Conservation (phyloP, 2,797 vertebrate genomes). For the Tachyglossus aculeatus region DNA sequence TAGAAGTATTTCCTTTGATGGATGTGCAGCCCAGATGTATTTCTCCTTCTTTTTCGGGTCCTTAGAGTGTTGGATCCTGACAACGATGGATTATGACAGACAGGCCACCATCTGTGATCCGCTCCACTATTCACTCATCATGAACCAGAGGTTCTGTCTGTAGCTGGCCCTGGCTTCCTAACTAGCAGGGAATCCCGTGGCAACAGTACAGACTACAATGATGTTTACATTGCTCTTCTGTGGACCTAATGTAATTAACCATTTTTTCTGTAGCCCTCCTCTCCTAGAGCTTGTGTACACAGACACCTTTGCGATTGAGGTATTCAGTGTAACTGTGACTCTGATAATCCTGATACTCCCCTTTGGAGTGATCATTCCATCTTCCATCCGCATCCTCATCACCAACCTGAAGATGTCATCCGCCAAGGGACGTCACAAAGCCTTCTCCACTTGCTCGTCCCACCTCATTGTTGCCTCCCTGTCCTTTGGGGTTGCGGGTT, state of each 20-base stretch:
- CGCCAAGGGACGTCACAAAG: slow-evolving; percentile 35
- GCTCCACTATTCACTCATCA: too few relatives aligned
- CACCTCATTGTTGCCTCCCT: slow-evolving; percentile 43
- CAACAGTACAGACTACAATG: too few relatives aligned
- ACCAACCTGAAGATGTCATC: slow-evolving; percentile 44
- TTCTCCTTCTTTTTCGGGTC: too few relatives aligned
- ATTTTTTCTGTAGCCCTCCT: slow-evolving; percentile 54
- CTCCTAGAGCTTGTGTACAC: slow-evolving; percentile 49
- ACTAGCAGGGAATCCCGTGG: too few relatives aligned
- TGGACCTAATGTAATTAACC: slow-evolving; percentile 33
- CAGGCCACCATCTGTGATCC: too few relatives aligned
- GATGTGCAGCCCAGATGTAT: too few relatives aligned
- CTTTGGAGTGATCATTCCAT: slow-evolving; percentile 48
- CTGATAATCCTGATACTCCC: slow-evolving; percentile 42
- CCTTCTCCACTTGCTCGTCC: slow-evolving; percentile 51
- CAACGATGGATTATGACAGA: too few relatives aligned
- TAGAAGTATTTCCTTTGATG: too few relatives aligned
- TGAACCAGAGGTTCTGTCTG: too few relatives aligned
- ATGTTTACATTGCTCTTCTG: too few relatives aligned
- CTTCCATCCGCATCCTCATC: slow-evolving; percentile 40
- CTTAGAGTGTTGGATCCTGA: too few relatives aligned
- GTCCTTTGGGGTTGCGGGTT: slow-evolving; percentile 43
- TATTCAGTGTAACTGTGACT: slow-evolving; percentile 30
- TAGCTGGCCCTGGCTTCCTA: too few relatives aligned
- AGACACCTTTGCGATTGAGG: slow-evolving; percentile 36